Evolutionary conservation across 2,888 invertebrate species (phyloP), one percentile per base, ranked within the genome.

Genomic region (Bhutanitis thaidina): DNA sequence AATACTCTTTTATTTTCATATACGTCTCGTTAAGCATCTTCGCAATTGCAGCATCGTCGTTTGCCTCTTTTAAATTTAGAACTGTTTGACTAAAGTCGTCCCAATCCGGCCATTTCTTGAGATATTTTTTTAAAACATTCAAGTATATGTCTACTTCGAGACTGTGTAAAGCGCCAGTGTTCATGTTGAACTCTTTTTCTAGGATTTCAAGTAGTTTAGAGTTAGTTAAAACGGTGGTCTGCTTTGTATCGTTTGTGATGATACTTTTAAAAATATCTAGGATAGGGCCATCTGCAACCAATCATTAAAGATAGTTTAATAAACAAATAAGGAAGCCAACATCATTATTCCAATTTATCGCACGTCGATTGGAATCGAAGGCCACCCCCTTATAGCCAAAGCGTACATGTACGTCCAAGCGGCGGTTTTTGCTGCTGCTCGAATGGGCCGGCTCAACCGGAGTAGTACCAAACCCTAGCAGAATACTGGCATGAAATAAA

Each of bases 81-180:
- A 83, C 62, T 0, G 65, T 56, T 1, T 56, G 55, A 34, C 84
- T 82, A 12, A 87, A 71, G 0, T 71, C 70, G 13, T 85, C 79
- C 87, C 87, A 87, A 8, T 75, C 69, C 0, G 87, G 84, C 87
- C 87, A 87, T 39, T 78, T 75, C 62, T 84, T 85, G 0, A 87
- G 54, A 49, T 69, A 86, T 44, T 77, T 81, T 48, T 87, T 87
- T 10, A 84, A 66, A 0, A 84, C 64, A 12, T 74, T 78, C 5
- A 87, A 55, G 37, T 80, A 84, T 13, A 85, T 76, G 0, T 85
- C 80, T 0, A 77, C 59, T 62, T 81, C 79, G 0, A 86, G 41
- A 0, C 69, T 69, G 1, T 80, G 80, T 0, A 74, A 54, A 0
- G 60, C 53, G 0, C 57, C 40, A 0, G 76, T 54, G 0, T 78